Conservation (phyloP, 2,113 vertebrate genomes). For the Cervus canadensis region DNA sequence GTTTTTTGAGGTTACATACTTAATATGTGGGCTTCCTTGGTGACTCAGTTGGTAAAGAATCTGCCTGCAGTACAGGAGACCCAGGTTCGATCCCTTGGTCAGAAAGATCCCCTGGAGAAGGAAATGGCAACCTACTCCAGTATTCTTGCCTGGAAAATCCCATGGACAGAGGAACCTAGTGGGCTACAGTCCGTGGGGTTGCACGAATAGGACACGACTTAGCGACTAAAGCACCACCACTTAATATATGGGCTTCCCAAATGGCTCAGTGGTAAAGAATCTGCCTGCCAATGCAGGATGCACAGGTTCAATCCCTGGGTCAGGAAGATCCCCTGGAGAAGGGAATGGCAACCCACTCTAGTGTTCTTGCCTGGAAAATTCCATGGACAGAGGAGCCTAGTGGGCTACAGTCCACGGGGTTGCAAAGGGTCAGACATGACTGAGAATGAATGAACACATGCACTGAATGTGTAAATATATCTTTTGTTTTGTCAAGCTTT, state of each 20-base stretch:
- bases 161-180: background rate
- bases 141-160: background rate
- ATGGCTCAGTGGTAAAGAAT: background rate
- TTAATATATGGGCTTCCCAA: background rate
- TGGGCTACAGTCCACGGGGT: background rate
- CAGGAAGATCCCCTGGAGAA: background rate
- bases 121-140: background rate
- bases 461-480: background rate
- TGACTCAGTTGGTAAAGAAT: background rate
- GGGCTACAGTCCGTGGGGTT: background rate
- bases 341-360: background rate
- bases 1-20: background rate
- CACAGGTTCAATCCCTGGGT: background rate
- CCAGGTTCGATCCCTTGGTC: background rate
- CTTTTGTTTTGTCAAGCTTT: slow-evolving; percentile 27
- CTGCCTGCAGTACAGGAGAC: background rate
- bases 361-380: background rate
- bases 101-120: background rate
- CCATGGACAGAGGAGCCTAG: background rate
- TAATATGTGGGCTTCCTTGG: background rate
- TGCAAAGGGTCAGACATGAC: background rate
- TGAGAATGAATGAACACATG: background rate
- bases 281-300: background rate
- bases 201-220: background rate
- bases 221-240: background rate